A percentile compares a stretch with the other conserved stretches of the same genome.
These are phyloP conservation scores for Zaprionus tsacasi DNA, from an alignment of 1,140 invertebrate genomes.

Conservation along the genomic window DNA sequence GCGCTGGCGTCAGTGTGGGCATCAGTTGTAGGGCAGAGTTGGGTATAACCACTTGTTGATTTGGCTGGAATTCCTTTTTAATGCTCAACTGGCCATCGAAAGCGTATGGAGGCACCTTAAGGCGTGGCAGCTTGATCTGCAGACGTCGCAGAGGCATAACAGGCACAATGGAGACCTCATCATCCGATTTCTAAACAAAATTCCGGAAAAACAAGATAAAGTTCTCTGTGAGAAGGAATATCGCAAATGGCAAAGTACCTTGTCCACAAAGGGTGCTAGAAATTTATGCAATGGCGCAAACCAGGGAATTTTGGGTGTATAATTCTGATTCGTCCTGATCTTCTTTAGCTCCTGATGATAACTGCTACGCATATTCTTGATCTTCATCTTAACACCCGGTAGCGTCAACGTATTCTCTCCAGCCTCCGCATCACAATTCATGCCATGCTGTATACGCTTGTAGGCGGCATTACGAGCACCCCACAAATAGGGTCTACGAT, in stretches of 20 bases:
- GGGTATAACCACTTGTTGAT: slow-evolving; percentile 31
- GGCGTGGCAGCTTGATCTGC: slow-evolving; percentile 54
- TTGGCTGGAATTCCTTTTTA: slow-evolving; percentile 48
- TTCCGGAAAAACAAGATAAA: neutral
- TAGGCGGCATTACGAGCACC: slow-evolving; percentile 55
- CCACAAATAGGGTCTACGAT: slow-evolving; percentile 41
- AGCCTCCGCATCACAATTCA: slow-evolving; percentile 38
- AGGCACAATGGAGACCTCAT: neutral
- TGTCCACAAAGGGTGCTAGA: slow-evolving; percentile 44
- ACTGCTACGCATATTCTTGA: slow-evolving; percentile 58
- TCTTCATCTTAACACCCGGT: slow-evolving; percentile 59
- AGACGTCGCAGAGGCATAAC: slow-evolving; percentile 36
- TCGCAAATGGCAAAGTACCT: slow-evolving; percentile 12
- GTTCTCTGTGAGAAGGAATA: neutral
- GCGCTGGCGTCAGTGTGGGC: slow-evolving; percentile 6
- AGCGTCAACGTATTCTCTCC: slow-evolving; percentile 39
- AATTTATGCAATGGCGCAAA: slow-evolving; percentile 58
- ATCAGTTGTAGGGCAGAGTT: neutral
- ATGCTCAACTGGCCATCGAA: slow-evolving; percentile 26
- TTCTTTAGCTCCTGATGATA: slow-evolving; percentile 67
- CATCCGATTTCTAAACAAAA: slow-evolving; percentile 3
- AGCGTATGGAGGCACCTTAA: slow-evolving; percentile 31
- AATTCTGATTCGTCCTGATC: slow-evolving; percentile 47
- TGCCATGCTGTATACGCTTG: slow-evolving; percentile 57
- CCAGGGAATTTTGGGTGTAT: slow-evolving; percentile 56